These are phyloP conservation scores for Muscidifurax raptorellus DNA, from an alignment of 1,140 invertebrate species.

Conservation along the genomic window DNA sequence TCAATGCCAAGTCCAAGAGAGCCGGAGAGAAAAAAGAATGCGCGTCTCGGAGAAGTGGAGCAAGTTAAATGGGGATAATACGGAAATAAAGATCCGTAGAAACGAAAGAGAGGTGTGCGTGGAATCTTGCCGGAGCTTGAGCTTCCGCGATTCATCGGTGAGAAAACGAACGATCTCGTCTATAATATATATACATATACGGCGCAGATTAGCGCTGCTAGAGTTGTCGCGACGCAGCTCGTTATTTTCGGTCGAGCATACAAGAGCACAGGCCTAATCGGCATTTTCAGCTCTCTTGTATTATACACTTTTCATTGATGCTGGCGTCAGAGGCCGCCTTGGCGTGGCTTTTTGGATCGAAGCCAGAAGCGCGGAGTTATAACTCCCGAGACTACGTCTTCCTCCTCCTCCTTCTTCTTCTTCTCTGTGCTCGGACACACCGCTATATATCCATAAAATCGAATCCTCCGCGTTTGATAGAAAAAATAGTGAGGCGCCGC, in stretches of 20 bases:
- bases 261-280: background rate
- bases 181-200: too few species aligned
- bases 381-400: slow-evolving; percentile 16
- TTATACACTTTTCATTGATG: slow-evolving; percentile 33
- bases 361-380: slow-evolving; percentile 1
- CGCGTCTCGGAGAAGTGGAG: background rate
- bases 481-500: background rate
- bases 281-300: background rate
- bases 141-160: too few species aligned
- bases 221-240: background rate
- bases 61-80: background rate
- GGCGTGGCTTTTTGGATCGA: background rate
- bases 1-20: slow-evolving; percentile 18
- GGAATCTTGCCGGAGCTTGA: too few species aligned
- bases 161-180: background rate
- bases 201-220: background rate
- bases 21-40: background rate
- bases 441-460: slow-evolving; percentile 16
- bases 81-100: background rate
- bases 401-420: slow-evolving; percentile 4
- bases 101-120: background rate
- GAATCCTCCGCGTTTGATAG: background rate
- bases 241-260: background rate
- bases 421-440: background rate
- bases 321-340: slow-evolving; percentile 20